Percentiles rank a stretch among this genome's conserved stretches.
Evolutionary conservation across 1,140 invertebrate genomes (phyloP).

Genomic region (Linepithema humile): DNA sequence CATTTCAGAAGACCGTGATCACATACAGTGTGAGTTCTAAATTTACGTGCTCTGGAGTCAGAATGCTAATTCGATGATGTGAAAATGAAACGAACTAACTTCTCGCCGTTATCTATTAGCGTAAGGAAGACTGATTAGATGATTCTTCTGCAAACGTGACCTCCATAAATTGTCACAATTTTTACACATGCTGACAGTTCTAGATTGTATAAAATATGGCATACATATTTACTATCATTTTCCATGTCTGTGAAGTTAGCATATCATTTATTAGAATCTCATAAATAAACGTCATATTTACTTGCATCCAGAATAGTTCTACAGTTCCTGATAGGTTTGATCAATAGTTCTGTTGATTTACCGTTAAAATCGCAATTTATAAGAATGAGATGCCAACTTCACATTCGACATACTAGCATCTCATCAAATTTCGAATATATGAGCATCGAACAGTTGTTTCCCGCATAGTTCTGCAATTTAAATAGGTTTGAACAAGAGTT

Average conservation of each 20-base stretch:
- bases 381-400: no score
- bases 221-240: not conserved
- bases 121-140: not conserved
- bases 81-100: not conserved
- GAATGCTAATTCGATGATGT: not conserved
- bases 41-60: not conserved
- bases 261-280: conserved; percentile 16
- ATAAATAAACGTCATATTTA: no score
- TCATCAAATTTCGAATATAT: no score
- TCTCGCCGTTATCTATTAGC: not conserved
- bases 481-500: no score
- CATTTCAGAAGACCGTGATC: not conserved
- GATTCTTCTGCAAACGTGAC: not conserved
- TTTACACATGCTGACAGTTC: not conserved
- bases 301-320: no score
- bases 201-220: not conserved
- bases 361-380: no score
- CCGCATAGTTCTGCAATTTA: no score
- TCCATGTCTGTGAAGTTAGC: not conserved
- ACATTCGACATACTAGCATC: no score
- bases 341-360: no score
- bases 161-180: not conserved
- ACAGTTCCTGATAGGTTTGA: no score
- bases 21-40: not conserved
- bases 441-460: no score